Evolutionary conservation across 2,113 vertebrate genomes (phyloP), one percentile per base, ranked within the genome.

Genomic region (Plotosus lineatus): DNA sequence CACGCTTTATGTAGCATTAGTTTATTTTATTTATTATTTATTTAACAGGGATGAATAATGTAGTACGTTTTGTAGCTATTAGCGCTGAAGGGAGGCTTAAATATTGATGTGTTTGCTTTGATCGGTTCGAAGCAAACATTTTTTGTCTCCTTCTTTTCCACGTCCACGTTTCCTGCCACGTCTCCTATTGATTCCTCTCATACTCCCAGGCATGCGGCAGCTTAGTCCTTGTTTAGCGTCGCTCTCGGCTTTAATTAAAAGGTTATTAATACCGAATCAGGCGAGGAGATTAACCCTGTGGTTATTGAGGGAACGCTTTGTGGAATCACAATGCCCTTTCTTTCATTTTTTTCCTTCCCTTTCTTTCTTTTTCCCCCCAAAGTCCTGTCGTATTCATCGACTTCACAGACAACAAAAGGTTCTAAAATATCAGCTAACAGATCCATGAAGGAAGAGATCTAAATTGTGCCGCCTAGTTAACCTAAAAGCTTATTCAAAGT

Each of bases 171-270:
- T 33, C n/a, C 21, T 50, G 10, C 56, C 79, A 72, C 56, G 81
- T 75, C 50, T 36, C 31, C 15, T 86, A 87, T 87, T 55, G 85
- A 85, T 88, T 80, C 53, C 58, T 55, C 79, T 79, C 82, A 31
- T 74, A 74, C 78, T 77, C 40, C 80, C 85, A 33, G 69, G 55
- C 60, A 50, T 83, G 80, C 51, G 63, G 80, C 72, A 61, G 73
- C 75, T 85, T 83, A 85, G 81, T 79, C 77, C 75, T 87, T 85
- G 87, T 87, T 80, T 84, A 72, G 66, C 80, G 71, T 86, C 71
- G 77, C 82, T 85, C 82, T 82, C 75, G 44, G 84, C 85, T 88
- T 88, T 85, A 87, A 87, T 88, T 88, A 87, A 88, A 88, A 87
- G 84, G 82, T 85, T 85, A 86, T 88, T 87, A 88, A 86, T 87